Evolutionary conservation across 2,113 vertebrate genomes (phyloP).

Genomic region (Solea solea): DNA sequence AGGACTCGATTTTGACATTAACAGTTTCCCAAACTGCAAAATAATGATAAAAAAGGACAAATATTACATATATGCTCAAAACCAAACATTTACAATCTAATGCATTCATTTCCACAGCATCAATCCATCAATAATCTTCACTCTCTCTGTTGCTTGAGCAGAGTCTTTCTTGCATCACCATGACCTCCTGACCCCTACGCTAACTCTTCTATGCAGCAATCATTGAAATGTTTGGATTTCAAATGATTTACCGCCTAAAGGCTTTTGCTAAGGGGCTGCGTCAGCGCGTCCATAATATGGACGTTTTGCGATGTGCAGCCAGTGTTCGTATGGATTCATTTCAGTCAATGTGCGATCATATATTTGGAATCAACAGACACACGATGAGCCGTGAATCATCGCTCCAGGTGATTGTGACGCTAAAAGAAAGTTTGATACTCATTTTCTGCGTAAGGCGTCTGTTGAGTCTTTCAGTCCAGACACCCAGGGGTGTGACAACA

Average conservation of each 20-base stretch:
- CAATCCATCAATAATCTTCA: too few species aligned
- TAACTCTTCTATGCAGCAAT: neutral
- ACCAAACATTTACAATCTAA: too few species aligned
- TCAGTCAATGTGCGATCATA: neutral
- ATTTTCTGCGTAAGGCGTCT: too few species aligned
- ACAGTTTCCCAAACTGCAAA: neutral
- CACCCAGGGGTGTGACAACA: slow-evolving; percentile 64
- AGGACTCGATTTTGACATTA: neutral
- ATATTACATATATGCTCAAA: too few species aligned
- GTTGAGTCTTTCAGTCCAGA: slow-evolving; percentile 42
- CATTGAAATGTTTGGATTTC: slow-evolving; percentile 7
- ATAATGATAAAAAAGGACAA: neutral
- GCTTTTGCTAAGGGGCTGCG: neutral
- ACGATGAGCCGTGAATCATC: neutral
- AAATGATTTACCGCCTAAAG: neutral
- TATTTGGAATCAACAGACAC: neutral
- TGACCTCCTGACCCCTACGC: too few species aligned
- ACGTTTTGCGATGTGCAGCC: neutral
- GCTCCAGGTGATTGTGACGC: too few species aligned
- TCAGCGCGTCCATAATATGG: neutral
- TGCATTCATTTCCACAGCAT: too few species aligned
- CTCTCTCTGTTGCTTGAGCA: too few species aligned
- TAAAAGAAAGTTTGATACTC: too few species aligned
- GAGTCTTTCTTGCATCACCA: too few species aligned
- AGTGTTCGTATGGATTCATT: neutral